Evolutionary conservation across 92 coral and sea anemone species (phyloP).

Genomic region (Nematostella vectensis): DNA sequence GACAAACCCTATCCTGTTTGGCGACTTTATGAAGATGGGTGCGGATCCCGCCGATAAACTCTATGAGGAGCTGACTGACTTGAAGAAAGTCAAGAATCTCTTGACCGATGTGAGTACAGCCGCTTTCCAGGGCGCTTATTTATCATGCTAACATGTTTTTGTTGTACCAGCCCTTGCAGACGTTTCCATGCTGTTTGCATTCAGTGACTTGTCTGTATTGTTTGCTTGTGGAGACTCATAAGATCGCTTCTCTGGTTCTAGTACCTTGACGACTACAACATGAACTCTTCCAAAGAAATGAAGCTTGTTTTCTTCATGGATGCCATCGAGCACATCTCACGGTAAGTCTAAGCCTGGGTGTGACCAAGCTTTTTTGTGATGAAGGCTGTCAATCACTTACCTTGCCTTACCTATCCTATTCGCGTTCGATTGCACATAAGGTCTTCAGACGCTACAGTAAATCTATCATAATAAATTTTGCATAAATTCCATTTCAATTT

Average conservation of each 20-base stretch:
- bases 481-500: no score
- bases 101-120: slow-evolving; percentile 65
- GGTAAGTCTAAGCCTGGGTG: slow-evolving; percentile 48
- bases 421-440: not conserved
- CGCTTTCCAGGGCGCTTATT: not conserved
- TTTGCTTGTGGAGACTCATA: no score
- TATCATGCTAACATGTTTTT: not conserved
- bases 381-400: not conserved
- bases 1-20: slow-evolving; percentile 79
- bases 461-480: no score
- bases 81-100: slow-evolving; percentile 74
- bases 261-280: slow-evolving; percentile 93
- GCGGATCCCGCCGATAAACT: slow-evolving; percentile 85
- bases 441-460: no score
- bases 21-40: slow-evolving; percentile 99
- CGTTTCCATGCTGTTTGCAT: not conserved
- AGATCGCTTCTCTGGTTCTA: no score
- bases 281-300: slow-evolving; percentile 97
- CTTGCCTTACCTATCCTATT: not conserved
- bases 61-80: slow-evolving; percentile 82
- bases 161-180: not conserved
- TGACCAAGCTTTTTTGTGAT: not conserved
- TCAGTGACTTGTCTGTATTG: no score
- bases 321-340: slow-evolving; percentile 92
- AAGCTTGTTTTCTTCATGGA: slow-evolving; percentile 98